A percentile compares a stretch with the other conserved stretches of the same genome.
Conservation (phyloP, 2,113 vertebrate genomes). For the Copsychus sechellarum region DNA sequence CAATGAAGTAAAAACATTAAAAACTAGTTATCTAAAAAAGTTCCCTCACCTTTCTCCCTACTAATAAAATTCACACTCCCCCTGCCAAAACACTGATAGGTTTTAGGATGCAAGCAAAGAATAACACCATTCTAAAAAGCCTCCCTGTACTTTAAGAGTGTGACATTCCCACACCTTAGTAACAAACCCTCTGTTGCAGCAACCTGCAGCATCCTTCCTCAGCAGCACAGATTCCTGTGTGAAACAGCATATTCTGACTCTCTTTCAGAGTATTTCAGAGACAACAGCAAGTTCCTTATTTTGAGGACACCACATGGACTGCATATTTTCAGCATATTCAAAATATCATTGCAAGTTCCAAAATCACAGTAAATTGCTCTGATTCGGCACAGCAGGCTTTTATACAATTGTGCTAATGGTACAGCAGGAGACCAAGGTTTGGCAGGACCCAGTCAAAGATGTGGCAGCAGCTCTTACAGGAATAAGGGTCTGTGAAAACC, state of each 20-base stretch:
- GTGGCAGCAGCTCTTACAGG: not conserved
- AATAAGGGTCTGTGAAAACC: not conserved
- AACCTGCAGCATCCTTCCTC: not conserved
- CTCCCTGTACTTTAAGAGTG: not conserved
- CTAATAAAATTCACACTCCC: not conserved
- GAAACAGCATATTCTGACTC: not conserved
- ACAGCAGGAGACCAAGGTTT: not conserved
- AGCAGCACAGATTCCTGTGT: not conserved
- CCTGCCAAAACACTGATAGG: not conserved
- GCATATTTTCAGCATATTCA: not conserved
- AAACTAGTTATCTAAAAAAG: not conserved
- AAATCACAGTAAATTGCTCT: not conserved
- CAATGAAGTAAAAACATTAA: not conserved
- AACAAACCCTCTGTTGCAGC: not conserved
- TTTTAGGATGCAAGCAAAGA: not conserved
- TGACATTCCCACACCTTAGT: accelerated
- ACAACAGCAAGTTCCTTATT: not conserved
- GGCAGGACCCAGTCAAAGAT: not conserved
- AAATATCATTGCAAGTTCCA: not conserved
- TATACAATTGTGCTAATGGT: not conserved
- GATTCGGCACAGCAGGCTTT: not conserved
- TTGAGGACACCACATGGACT: not conserved
- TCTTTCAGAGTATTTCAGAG: not conserved
- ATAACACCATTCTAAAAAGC: not conserved
- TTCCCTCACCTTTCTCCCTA: not conserved